Evolutionary conservation across 2,888 invertebrate genomes (phyloP).

Genomic region (Drosophila hamatofila): DNA sequence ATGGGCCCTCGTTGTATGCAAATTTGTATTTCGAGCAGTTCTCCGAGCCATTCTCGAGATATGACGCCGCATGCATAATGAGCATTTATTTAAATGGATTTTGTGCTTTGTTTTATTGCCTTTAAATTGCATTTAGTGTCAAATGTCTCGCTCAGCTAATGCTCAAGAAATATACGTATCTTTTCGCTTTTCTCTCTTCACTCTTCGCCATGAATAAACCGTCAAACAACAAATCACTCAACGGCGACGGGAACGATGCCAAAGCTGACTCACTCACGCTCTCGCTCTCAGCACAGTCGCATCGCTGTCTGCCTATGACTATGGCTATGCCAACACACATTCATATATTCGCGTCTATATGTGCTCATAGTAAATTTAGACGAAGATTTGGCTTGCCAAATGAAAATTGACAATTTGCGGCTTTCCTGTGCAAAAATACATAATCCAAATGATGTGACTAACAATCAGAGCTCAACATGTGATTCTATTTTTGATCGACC

Average conservation of each 20-base stretch:
- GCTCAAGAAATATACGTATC: slow-evolving; percentile 31
- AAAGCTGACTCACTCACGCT: slow-evolving; percentile 68
- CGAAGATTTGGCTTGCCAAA: slow-evolving; percentile 32
- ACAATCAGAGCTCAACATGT: slow-evolving; percentile 15
- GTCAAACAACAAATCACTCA: slow-evolving; percentile 73
- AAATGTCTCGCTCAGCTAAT: slow-evolving; percentile 71
- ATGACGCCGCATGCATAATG: slow-evolving; percentile 80
- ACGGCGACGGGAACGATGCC: slow-evolving; percentile 47
- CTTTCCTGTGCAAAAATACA: slow-evolving; percentile 29
- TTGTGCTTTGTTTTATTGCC: slow-evolving; percentile 75
- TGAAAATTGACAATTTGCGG: slow-evolving; percentile 50
- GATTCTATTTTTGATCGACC: slow-evolving; percentile 54
- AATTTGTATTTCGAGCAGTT: slow-evolving; percentile 62
- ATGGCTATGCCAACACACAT: slow-evolving; percentile 36
- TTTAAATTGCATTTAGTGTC: slow-evolving; percentile 80
- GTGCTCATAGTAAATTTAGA: slow-evolving; percentile 46
- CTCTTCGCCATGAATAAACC: slow-evolving; percentile 61
- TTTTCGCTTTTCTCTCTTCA: no score
- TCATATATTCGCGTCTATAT: slow-evolving; percentile 34
- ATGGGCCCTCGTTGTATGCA: slow-evolving; percentile 59
- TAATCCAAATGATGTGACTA: slow-evolving; percentile 27
- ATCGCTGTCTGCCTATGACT: slow-evolving; percentile 36
- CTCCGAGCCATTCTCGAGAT: slow-evolving; percentile 69
- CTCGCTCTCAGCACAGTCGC: slow-evolving; percentile 14
- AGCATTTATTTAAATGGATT: slow-evolving; percentile 73